Evolutionary conservation across 1,140 invertebrate species (phyloP), one percentile per base, ranked within the genome.

Genomic region (Aricia agestis): DNA sequence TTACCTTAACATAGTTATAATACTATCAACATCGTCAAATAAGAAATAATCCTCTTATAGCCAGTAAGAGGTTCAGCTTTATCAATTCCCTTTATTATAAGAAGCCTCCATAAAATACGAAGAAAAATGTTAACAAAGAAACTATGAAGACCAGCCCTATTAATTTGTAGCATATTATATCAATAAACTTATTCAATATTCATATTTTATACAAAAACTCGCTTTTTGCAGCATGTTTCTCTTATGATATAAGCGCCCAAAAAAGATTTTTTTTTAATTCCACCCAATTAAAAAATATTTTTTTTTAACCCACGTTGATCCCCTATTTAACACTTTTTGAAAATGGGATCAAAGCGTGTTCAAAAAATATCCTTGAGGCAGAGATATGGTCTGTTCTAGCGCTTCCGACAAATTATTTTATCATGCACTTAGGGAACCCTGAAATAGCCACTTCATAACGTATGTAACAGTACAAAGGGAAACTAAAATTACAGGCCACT

Each of bases 391-490:
- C 25, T 25, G 25, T 25, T 25, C 3, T 25, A 25, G 25, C 25
- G 25, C 1, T 25, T 25, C 25, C 25, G 3, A 25, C 25, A 36
- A 36, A 52, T 13, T 9, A 13, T 15, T 52, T 52, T 52, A 52
- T 52, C 45, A n/a, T n/a, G n/a, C n/a, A 52, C 11, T 59, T 59
- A 6, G 18, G 58, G 59, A 63, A 19, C 59, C 59, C 59, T 63
- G 36, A 36, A 7, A 52, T 4, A 13, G 45, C 45, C 45, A 15
- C 6, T 3, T 52, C 9, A 52, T 15, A 52, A 52, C 45, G 45
- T 52, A 52, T 52, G 45, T 63, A 63, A 59, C 58, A 59, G 59
- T 25, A 63, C 59, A 63, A 63, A 63, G 59, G 18, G 19, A 19
- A 13, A 7, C 19, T 19, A 3, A 63, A 63, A 63, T 63, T 63